Conservation (phyloP, 2,113 vertebrate species). For the Agapornis roseicollis region DNA sequence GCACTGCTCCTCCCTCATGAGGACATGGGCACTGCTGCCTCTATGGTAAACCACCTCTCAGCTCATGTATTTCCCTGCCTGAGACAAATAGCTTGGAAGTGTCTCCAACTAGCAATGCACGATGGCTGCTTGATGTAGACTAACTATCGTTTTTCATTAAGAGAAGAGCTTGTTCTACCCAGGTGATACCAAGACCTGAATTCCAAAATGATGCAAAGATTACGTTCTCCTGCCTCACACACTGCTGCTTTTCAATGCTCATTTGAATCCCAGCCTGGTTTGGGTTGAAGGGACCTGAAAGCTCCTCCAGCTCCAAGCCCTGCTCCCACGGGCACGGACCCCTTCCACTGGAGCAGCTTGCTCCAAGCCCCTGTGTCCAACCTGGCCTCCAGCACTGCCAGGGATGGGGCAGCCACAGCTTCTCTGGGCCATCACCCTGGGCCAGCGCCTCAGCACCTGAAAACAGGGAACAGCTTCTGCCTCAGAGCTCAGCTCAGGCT, state of each 20-base stretch:
- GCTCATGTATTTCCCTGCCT: not conserved
- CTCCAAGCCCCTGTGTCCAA: not conserved
- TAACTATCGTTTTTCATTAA: not conserved
- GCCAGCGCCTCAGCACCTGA: no score
- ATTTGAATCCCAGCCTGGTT: not conserved
- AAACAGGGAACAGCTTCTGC: no score
- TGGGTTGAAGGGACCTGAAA: not conserved
- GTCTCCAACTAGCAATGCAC: not conserved
- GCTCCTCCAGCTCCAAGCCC: not conserved
- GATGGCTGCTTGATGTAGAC: not conserved
- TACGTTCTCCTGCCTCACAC: not conserved
- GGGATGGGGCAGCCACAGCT: no score
- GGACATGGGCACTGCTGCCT: not conserved
- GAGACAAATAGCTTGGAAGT: not conserved
- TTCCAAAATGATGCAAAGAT: not conserved
- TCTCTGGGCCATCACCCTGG: no score
- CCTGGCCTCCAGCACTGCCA: no score
- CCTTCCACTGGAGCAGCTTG: not conserved
- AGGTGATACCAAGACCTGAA: not conserved
- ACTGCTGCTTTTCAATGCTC: no score
- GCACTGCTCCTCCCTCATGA: not conserved
- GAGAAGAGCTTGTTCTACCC: not conserved
- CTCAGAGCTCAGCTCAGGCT: no score
- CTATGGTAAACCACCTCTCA: accelerated
- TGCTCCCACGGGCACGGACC: not conserved